These are phyloP conservation scores for Australoheros scitulus DNA, from an alignment of 2,113 vertebrate genomes.

Conservation along the genomic window DNA sequence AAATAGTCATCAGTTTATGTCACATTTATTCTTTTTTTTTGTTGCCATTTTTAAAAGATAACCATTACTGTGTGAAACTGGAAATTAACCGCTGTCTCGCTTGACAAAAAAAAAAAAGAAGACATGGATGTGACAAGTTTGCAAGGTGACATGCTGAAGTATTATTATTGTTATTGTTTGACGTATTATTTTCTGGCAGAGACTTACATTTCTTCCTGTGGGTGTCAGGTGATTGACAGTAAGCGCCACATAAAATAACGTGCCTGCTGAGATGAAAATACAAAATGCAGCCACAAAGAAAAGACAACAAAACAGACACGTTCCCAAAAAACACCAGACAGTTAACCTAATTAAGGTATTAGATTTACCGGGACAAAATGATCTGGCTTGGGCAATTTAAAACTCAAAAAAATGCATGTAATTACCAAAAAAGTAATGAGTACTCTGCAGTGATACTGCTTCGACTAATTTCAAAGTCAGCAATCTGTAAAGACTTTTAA, in stretches of 20 bases:
- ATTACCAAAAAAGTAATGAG: background rate
- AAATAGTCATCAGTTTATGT: conserved; percentile 9
- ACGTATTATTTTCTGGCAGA: conserved; percentile 64
- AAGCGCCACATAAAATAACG: conserved; percentile 50
- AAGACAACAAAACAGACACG: conserved; percentile 32
- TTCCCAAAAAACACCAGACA: background rate
- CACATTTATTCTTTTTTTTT: conserved; percentile 21
- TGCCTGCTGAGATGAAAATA: conserved; percentile 55
- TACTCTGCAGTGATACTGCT: background rate
- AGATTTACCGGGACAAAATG: conserved; percentile 17
- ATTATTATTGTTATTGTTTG: conserved; percentile 66
- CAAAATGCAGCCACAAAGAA: conserved; percentile 38
- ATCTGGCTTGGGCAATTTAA: background rate
- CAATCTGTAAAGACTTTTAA: background rate
- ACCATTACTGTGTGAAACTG: conserved; percentile 30
- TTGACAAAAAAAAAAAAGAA: conserved; percentile 31
- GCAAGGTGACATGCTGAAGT: conserved; percentile 53
- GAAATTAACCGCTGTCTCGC: conserved; percentile 41
- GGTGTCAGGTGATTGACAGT: conserved; percentile 70
- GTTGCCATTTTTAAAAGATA: conserved; percentile 27
- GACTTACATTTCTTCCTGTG: conserved; percentile 51
- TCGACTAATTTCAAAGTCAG: background rate
- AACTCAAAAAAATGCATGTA: background rate
- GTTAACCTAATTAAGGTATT: conserved; percentile 24
- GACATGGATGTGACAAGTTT: conserved; percentile 59